Evolutionary conservation across 2,888 invertebrate genomes (phyloP).

Genomic region (Platycheirus rosarum): DNA sequence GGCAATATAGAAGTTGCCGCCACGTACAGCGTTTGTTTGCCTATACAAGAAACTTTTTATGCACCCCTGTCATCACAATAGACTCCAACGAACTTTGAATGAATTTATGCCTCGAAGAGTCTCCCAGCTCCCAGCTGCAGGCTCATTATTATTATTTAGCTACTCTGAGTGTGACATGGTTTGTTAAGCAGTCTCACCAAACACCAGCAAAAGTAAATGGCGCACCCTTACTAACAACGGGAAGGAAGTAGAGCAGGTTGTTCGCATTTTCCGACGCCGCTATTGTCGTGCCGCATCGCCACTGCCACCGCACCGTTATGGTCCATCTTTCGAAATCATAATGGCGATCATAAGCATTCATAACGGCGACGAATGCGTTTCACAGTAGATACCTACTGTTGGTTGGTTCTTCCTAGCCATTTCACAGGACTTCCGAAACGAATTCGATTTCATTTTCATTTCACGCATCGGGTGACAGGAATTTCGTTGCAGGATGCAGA

Average conservation of each 20-base stretch:
- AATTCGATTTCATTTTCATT: constrained; percentile 73
- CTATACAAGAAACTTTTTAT: constrained; percentile 49
- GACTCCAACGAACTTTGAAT: constrained; percentile 30
- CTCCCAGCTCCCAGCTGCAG: constrained; percentile 32
- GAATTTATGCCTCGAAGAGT: constrained; percentile 18
- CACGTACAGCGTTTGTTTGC: constrained; percentile 70
- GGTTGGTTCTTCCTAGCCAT: constrained; percentile 53
- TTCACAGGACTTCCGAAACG: constrained; percentile 67
- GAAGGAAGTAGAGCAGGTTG: constrained; percentile 56
- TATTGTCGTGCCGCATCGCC: too few species aligned
- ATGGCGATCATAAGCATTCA: constrained; percentile 64
- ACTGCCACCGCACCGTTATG: constrained; percentile 7
- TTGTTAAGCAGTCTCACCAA: constrained; percentile 50
- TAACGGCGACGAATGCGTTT: constrained; percentile 66
- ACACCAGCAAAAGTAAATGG: constrained; percentile 21
- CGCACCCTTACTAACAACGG: neutral
- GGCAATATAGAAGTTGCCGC: constrained; percentile 45
- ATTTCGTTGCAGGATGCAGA: constrained; percentile 57
- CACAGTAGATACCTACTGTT: constrained; percentile 12
- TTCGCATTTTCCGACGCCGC: constrained; percentile 41
- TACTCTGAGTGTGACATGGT: constrained; percentile 68
- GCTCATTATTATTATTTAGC: constrained; percentile 73
- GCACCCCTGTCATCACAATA: constrained; percentile 26
- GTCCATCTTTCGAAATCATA: constrained; percentile 58
- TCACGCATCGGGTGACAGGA: constrained; percentile 71